Base-by-base conservation (phyloP, 2,888 invertebrate species). In the Gisinianus flammeolus region DNA sequence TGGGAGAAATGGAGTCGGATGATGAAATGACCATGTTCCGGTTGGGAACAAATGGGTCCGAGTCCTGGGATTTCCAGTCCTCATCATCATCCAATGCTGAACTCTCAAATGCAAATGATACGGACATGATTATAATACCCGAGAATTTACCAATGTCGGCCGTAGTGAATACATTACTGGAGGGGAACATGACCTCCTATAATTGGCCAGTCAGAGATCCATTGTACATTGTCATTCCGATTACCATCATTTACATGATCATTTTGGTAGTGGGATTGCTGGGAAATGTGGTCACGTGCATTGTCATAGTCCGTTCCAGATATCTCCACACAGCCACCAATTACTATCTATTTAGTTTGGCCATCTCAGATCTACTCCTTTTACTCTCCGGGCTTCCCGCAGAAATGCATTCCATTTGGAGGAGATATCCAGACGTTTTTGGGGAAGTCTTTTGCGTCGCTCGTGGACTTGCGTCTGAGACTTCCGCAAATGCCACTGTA, bases 301-400 rank as follows among this genome's bases (percentile, higher is more conserved):
- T 89, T 19, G 89, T 89, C 19, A 89, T 89, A 52, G 85, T 87
- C 24, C 85, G 86, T 76, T 89, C 89, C 82, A 85, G 86, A 8
- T 87, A 88, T 85, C 88, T 89, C 87, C 88, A 88, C 83, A 89
- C 89, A 1, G 87, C 88, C 19, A 89, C 89, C 35, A 89, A 89
- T 84, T 89, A 87, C 85, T 89, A 89, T 83, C 86, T 89, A 22
- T 88, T 89, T 85, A 76, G 87, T 81, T 83, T 89, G 81, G 88
- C 89, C 56, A 85, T 95, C 80, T 94, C 94, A 1, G 95, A 95
- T 87, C 89, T 95, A 54, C 88, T 95, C 30, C 88, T 95, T 22
- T 88, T 95, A 22, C 87, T 94, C 0, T 91, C 93, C 80, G 95
- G 95, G 0, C 90, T 95, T 85, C 95, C 95, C 0, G 92, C 92